phyloP scores from a whole-genome alignment of 2,113 vertebrate genomes.

The Entomyzon cyanotis region DNA sequence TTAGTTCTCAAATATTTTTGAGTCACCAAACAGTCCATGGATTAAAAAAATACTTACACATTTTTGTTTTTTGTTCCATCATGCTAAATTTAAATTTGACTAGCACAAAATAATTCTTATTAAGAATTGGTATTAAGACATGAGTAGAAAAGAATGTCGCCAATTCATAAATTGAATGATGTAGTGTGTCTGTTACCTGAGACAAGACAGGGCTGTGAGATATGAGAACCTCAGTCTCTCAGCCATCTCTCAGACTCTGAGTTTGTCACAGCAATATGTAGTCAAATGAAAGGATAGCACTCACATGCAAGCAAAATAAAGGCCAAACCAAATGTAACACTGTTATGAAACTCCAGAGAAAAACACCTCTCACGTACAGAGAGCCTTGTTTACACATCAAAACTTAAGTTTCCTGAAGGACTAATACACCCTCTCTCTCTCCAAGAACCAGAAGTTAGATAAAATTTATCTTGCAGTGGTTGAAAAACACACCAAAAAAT shows the following conservation, averaged over 20 bases:
- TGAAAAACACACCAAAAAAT: not conserved
- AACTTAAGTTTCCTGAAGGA: not conserved
- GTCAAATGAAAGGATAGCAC: not conserved
- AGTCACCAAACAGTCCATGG: not conserved
- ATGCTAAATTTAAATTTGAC: not conserved
- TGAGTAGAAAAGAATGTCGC: not conserved
- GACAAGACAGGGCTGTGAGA: not conserved
- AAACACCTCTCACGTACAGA: not conserved
- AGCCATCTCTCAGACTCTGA: not conserved
- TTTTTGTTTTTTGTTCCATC: not conserved
- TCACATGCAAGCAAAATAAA: not conserved
- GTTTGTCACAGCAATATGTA: not conserved
- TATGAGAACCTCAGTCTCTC: not conserved
- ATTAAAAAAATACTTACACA: not conserved
- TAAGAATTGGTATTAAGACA: not conserved
- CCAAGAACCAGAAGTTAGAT: not conserved
- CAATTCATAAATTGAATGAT: not conserved
- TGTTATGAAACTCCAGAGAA: not conserved
- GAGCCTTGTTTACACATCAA: not conserved
- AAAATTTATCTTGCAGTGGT: not conserved
- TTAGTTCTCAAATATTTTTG: not conserved
- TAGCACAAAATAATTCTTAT: not conserved
- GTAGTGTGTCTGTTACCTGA: not conserved
- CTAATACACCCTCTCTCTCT: not conserved
- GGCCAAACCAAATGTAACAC: not conserved